phyloP scores from a whole-genome alignment of 1,140 invertebrate species.

The Cataglyphis hispanica region DNA sequence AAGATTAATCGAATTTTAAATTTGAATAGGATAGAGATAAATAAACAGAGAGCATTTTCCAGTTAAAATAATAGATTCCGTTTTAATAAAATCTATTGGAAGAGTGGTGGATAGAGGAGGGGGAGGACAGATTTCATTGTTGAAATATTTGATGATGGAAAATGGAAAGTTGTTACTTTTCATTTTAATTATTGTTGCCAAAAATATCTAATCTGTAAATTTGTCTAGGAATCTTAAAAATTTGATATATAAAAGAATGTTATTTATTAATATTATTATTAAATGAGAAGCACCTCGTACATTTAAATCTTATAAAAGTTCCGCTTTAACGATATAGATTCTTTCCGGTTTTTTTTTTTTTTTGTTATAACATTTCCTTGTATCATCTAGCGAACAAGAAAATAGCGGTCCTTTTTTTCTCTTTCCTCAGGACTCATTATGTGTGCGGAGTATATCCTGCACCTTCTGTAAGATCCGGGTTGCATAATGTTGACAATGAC shows the following conservation, averaged over 20 bases:
- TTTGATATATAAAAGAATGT: not conserved
- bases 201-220: not conserved
- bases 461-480: not conserved
- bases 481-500: not conserved
- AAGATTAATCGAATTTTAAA: not conserved
- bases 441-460: not conserved
- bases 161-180: not conserved
- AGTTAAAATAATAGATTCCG: not conserved
- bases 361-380: not conserved
- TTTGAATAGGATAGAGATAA: not conserved
- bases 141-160: slow-evolving; percentile 7
- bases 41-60: not conserved
- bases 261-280: no score
- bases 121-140: not conserved
- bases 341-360: not conserved
- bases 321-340: not conserved
- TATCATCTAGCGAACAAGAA: not conserved
- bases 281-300: no score
- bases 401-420: not conserved
- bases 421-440: not conserved
- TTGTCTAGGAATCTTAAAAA: not conserved
- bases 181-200: not conserved
- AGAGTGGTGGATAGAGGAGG: no score
- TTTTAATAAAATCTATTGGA: no score
- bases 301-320: not conserved